These are phyloP conservation scores for Drymonia ruficornis DNA, from an alignment of 2,888 invertebrate genomes.

Conservation along the genomic window DNA sequence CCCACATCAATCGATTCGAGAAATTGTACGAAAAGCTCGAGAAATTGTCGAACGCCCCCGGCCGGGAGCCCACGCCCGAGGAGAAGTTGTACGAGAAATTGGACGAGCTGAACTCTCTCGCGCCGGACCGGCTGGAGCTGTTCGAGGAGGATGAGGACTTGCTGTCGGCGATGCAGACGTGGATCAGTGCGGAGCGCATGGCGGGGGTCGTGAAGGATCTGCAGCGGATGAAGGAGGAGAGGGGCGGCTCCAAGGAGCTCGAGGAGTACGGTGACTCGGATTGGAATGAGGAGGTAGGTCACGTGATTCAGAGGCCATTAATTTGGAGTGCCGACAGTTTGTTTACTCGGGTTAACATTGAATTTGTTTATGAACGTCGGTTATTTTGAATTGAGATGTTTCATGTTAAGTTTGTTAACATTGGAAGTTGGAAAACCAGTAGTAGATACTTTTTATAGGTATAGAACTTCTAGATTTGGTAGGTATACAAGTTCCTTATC, in stretches of 20 bases:
- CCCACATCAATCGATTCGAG: conserved; percentile 61
- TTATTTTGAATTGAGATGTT: too few relatives aligned
- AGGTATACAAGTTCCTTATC: too few relatives aligned
- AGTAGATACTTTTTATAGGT: too few relatives aligned
- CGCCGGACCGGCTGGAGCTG: conserved; percentile 50
- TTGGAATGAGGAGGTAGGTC: conserved; percentile 66
- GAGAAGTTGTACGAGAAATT: conserved; percentile 64
- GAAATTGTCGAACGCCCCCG: conserved; percentile 52
- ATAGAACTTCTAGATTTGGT: too few relatives aligned
- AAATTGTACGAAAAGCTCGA: conserved; percentile 69
- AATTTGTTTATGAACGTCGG: too few relatives aligned
- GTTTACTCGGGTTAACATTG: too few relatives aligned
- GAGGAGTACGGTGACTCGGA: conserved; percentile 62
- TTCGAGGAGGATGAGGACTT: conserved; percentile 71
- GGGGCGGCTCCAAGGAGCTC: conserved; percentile 46
- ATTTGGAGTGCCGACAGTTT: background rate
- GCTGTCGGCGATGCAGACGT: conserved; percentile 63
- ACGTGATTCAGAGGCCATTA: too few relatives aligned
- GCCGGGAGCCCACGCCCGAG: conserved; percentile 29
- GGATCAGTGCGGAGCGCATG: conserved; percentile 66
- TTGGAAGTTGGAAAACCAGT: too few relatives aligned
- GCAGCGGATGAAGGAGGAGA: conserved; percentile 57
- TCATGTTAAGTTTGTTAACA: too few relatives aligned
- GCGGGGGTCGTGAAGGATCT: conserved; percentile 63
- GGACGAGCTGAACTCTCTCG: conserved; percentile 62